phyloP scores from a whole-genome alignment of 2,888 invertebrate genomes.

The Hydriomena furcata region DNA sequence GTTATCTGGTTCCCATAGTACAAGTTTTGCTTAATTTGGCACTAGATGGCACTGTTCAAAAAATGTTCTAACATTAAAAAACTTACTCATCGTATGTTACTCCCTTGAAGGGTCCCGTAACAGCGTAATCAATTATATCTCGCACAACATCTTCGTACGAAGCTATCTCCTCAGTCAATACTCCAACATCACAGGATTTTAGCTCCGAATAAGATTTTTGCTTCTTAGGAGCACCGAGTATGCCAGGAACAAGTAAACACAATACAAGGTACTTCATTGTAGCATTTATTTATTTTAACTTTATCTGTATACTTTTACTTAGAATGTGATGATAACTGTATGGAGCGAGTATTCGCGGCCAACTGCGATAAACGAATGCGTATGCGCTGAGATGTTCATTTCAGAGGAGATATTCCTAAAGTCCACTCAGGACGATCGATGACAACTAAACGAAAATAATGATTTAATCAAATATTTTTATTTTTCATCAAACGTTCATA shows the following conservation, averaged over 20 bases:
- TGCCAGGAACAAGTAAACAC: slow-evolving; percentile 14
- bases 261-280: slow-evolving; percentile 17
- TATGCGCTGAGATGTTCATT: slow-evolving; percentile 17
- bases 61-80: slow-evolving; percentile 29
- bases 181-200: slow-evolving; percentile 49
- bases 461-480: no score
- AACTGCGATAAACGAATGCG: slow-evolving; percentile 23
- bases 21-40: no score
- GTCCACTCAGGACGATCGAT: no score
- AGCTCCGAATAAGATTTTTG: slow-evolving; percentile 22
- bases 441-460: no score
- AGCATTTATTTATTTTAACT: slow-evolving; percentile 1
- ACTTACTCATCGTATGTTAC: slow-evolving; percentile 82
- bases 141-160: slow-evolving; percentile 79
- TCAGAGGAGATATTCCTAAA: slow-evolving; percentile 9
- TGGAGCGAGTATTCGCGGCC: slow-evolving; percentile 20
- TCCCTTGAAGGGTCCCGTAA: slow-evolving; percentile 80
- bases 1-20: no score
- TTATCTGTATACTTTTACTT: slow-evolving; percentile 9
- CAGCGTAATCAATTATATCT: slow-evolving; percentile 74
- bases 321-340: slow-evolving; percentile 3
- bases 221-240: slow-evolving; percentile 19
- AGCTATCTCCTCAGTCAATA: slow-evolving; percentile 81
- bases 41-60: no score
- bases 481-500: no score